Evolutionary conservation across 2,888 invertebrate species (phyloP).

Genomic region (Cephus pulcher): DNA sequence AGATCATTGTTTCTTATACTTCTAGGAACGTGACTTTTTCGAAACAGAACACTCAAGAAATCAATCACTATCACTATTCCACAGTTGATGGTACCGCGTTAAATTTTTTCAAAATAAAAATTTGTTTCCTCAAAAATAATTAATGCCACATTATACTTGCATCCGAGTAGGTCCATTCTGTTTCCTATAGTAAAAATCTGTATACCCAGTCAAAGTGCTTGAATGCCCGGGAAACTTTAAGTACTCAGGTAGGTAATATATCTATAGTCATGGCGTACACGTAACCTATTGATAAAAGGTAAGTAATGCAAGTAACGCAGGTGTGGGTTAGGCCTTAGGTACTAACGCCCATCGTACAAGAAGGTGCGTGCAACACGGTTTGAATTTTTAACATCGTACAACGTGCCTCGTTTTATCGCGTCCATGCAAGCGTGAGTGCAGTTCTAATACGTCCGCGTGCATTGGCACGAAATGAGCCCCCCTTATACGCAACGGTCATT

Average conservation of each 20-base stretch:
- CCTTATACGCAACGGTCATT: conserved; percentile 41
- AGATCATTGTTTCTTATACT: conserved; percentile 15
- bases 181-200: background rate
- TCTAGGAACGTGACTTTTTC: background rate
- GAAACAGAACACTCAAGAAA: background rate
- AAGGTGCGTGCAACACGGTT: background rate
- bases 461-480: conserved; percentile 41
- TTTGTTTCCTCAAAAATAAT: conserved; percentile 5
- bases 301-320: background rate
- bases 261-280: background rate
- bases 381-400: background rate
- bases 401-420: conserved; percentile 17
- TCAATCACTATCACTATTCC: background rate
- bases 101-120: background rate
- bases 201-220: background rate
- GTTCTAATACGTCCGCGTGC: conserved; percentile 40
- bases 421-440: conserved; percentile 3
- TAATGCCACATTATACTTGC: background rate
- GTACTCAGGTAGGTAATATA: background rate
- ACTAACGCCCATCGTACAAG: background rate
- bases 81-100: background rate
- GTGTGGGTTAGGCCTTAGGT: background rate
- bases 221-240: background rate
- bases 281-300: background rate
- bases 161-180: background rate